Conservation (phyloP, 2,113 vertebrate species). For the Sminthopsis crassicaudata region DNA sequence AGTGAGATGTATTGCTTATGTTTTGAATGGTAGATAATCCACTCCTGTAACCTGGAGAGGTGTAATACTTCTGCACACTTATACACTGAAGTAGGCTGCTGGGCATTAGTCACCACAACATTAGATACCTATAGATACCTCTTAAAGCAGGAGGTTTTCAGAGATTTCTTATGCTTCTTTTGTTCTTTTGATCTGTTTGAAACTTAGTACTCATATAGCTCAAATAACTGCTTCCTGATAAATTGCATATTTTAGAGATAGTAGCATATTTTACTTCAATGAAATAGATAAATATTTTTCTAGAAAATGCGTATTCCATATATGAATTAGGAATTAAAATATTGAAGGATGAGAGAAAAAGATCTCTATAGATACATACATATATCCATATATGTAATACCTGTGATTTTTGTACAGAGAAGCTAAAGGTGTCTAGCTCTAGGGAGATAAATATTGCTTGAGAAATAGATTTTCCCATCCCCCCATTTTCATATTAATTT, state of each 20-base stretch:
- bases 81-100: background rate
- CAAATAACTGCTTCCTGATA: background rate
- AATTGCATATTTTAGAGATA: background rate
- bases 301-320: background rate
- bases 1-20: background rate
- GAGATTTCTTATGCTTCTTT: background rate
- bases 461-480: background rate
- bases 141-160: too few relatives aligned
- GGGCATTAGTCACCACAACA: background rate
- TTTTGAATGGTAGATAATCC: background rate
- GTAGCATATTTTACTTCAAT: background rate
- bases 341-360: background rate
- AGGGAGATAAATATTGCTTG: background rate
- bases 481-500: background rate
- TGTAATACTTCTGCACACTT: too few relatives aligned
- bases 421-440: background rate
- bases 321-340: background rate
- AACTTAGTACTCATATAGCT: background rate
- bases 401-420: background rate
- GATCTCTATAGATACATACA: too few relatives aligned
- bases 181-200: background rate
- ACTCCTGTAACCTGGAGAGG: background rate
- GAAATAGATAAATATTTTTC: background rate
- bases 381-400: background rate
- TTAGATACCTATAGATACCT: background rate